Conservation (phyloP, 2,797 vertebrate genomes). For the Taeniopygia guttata region DNA sequence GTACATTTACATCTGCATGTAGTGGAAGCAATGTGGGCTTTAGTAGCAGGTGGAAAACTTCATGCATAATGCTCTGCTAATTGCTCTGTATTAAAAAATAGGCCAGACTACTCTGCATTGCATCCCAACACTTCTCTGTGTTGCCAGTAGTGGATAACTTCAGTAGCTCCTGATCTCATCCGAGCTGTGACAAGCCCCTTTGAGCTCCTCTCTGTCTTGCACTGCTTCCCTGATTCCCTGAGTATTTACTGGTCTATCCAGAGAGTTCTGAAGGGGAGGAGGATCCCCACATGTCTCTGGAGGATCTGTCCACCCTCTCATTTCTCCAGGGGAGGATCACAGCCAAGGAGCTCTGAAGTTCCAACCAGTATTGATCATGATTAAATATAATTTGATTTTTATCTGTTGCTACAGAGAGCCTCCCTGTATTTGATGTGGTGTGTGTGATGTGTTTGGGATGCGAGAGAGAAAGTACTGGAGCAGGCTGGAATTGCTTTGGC, state of each 20-base stretch:
- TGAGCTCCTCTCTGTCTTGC: not conserved
- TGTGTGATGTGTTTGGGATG: not conserved
- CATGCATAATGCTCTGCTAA: not conserved
- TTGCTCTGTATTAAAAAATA: slow-evolving; percentile 6
- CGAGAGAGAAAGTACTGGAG: not conserved
- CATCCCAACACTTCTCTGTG: not conserved
- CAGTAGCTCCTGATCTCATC: not conserved
- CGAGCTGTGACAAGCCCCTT: not conserved
- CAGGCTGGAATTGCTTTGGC: not conserved
- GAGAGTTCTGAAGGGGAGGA: not conserved
- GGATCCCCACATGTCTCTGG: not conserved
- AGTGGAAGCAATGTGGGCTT: not conserved
- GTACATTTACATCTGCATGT: not conserved
- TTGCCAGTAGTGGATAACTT: not conserved
- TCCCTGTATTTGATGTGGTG: not conserved
- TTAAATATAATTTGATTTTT: not conserved
- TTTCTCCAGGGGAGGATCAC: not conserved
- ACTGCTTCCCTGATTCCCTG: not conserved
- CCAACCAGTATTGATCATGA: not conserved
- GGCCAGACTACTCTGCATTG: not conserved
- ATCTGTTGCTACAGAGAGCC: not conserved
- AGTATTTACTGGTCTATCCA: not conserved
- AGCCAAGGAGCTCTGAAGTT: not conserved
- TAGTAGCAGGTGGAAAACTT: not conserved
- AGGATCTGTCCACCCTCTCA: not conserved